Percentiles rank a stretch among this genome's conserved stretches.
Conservation (phyloP, 2,797 vertebrate species). For the Cephalopachus bancanus region DNA sequence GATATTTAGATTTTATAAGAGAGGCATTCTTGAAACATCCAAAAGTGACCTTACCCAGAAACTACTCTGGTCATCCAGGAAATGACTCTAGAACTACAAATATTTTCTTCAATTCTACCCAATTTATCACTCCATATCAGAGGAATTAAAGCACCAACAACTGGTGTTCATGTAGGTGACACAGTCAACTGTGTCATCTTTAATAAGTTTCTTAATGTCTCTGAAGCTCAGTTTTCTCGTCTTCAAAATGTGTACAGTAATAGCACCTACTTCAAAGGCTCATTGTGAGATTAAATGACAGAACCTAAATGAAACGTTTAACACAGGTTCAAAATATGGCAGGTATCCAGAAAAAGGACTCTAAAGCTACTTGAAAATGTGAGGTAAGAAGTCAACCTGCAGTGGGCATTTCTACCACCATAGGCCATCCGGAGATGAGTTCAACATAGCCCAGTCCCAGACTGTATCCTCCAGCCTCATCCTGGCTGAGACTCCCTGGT, state of each 20-base stretch:
- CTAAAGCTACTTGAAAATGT: background rate
- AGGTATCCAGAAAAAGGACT: background rate
- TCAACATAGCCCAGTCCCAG: background rate
- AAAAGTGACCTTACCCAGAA: background rate
- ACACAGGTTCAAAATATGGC: background rate
- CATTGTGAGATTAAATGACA: background rate
- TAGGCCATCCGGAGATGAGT: background rate
- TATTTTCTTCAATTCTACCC: background rate
- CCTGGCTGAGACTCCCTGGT: background rate
- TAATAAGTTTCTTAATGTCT: slow-evolving; percentile 2
- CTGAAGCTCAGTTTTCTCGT: slow-evolving; percentile 31
- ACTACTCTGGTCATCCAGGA: background rate
- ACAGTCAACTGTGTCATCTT: background rate
- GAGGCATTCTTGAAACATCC: background rate
- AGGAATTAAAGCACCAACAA: background rate
- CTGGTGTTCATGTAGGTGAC: background rate
- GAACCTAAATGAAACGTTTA: background rate
- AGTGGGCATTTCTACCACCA: background rate
- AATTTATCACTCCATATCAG: background rate
- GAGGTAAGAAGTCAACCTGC: background rate
- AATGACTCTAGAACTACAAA: background rate
- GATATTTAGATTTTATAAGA: background rate
- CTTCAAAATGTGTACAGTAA: slow-evolving; percentile 38
- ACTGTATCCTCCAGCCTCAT: background rate
- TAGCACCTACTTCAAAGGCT: background rate